phyloP scores from a whole-genome alignment of 2,888 invertebrate genomes.

The Leucoptera coffeella region DNA sequence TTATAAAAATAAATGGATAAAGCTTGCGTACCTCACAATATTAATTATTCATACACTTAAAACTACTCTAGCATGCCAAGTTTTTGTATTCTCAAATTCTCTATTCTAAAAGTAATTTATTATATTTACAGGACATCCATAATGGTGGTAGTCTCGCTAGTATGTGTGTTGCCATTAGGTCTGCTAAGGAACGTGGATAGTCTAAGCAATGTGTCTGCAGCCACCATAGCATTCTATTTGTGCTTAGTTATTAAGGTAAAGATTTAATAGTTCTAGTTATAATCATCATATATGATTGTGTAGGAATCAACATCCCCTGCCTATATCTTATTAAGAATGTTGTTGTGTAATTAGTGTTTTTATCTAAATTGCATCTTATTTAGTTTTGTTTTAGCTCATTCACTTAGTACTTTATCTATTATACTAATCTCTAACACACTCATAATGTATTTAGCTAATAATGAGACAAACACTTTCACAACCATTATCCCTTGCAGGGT shows the following conservation, averaged over 20 bases:
- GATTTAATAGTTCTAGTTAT: not conserved
- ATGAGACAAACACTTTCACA: too few species aligned
- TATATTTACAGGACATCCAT: slow-evolving; percentile 54
- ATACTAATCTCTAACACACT: too few species aligned
- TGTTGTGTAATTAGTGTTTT: not conserved
- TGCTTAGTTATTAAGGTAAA: slow-evolving; percentile 79
- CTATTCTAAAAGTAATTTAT: slow-evolving; percentile 2
- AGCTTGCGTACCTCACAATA: too few species aligned
- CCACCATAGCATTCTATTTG: slow-evolving; percentile 87
- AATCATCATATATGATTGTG: too few species aligned
- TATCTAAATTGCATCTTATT: not conserved
- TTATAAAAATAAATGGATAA: too few species aligned
- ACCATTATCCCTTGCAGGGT: too few species aligned
- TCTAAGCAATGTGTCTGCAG: slow-evolving; percentile 77
- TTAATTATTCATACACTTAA: too few species aligned
- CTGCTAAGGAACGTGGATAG: slow-evolving; percentile 86
- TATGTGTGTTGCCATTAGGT: slow-evolving; percentile 86
- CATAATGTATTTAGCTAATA: too few species aligned
- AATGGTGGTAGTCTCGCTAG: slow-evolving; percentile 64
- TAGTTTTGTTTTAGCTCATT: not conserved
- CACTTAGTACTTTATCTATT: not conserved
- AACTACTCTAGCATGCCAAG: too few species aligned
- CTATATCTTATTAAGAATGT: too few species aligned
- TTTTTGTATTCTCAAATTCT: slow-evolving; percentile 1
- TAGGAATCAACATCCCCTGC: too few species aligned